A percentile compares a stretch with the other conserved stretches of the same genome.
These are phyloP conservation scores for Willowsia nigromaculata DNA, from an alignment of 2,888 invertebrate species.

Conservation along the genomic window DNA sequence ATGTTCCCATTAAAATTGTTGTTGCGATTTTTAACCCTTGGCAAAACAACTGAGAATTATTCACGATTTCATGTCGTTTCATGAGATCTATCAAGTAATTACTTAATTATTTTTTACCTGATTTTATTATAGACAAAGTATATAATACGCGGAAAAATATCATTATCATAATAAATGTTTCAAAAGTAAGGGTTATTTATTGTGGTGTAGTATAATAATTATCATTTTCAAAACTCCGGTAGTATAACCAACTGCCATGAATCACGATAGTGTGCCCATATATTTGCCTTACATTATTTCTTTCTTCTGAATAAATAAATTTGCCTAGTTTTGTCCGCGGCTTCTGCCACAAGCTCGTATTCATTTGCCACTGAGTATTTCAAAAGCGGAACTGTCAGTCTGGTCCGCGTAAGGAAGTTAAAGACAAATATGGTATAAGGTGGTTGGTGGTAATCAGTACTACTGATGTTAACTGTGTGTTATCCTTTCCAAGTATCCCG, in stretches of 20 bases:
- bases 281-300: neutral
- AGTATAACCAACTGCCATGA: neutral
- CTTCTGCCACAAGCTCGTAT: neutral
- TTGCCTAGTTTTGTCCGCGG: neutral
- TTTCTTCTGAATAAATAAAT: neutral
- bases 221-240: neutral
- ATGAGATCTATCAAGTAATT: too few relatives aligned
- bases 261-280: neutral
- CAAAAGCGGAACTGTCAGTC: neutral
- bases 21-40: constrained; percentile 4
- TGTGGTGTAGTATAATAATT: neutral
- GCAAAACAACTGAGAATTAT: neutral
- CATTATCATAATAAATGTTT: neutral
- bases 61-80: too few relatives aligned
- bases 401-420: constrained; percentile 25
- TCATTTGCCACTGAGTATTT: neutral
- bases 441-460: neutral
- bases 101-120: constrained; percentile 13
- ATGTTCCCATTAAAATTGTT: neutral
- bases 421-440: constrained; percentile 22
- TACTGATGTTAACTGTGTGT: neutral
- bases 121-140: neutral
- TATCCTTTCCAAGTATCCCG: neutral
- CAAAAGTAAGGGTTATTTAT: neutral
- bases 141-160: neutral